A percentile compares a stretch with the other conserved stretches of the same genome.
Conservation (phyloP, 1,140 invertebrate genomes). For the Coenobita brevimanus region DNA sequence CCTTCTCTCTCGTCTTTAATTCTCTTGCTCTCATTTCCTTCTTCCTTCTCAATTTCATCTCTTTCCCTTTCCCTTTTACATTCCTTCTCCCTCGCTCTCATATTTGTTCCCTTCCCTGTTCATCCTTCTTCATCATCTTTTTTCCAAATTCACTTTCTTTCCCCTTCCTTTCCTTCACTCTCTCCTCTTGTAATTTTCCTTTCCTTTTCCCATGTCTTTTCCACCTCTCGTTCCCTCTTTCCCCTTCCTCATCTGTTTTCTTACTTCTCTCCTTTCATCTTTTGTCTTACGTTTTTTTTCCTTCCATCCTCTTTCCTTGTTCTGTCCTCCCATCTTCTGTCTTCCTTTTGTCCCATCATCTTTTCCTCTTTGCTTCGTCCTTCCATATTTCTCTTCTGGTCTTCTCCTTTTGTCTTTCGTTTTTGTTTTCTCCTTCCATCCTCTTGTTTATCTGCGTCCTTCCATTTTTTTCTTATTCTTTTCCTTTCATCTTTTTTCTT, state of each 20-base stretch:
- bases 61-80: background rate
- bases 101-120: background rate
- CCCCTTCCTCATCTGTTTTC: too few species aligned
- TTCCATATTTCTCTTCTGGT: background rate
- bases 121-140: too few species aligned
- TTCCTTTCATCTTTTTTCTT: background rate
- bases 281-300: background rate
- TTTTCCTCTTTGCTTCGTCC: background rate
- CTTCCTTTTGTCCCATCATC: background rate
- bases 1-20: background rate
- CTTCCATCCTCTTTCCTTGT: background rate
- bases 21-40: background rate
- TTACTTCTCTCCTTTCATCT: background rate
- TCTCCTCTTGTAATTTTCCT: too few species aligned
- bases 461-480: background rate
- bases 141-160: too few species aligned
- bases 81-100: background rate
- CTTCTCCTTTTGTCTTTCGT: background rate
- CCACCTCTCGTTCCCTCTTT: too few species aligned
- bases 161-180: too few species aligned
- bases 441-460: too few species aligned
- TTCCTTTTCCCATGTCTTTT: too few species aligned
- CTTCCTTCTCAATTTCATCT: background rate
- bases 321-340: background rate
- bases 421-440: background rate